Conservation (phyloP, 2,797 vertebrate species). For the Pseudochromis fuscus region DNA sequence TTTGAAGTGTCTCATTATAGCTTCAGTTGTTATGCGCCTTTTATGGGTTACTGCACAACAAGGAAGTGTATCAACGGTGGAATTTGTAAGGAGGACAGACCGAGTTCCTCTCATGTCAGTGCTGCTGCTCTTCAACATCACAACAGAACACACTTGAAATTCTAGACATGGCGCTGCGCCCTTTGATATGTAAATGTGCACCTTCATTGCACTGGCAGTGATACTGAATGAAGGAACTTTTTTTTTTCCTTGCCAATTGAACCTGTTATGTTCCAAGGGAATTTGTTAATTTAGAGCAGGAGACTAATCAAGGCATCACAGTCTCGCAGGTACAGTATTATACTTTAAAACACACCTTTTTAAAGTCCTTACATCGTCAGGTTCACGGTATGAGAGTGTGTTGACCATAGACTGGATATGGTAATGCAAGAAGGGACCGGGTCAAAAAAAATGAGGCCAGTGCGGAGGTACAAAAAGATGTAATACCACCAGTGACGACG, state of each 20-base stretch:
- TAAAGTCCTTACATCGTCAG: constrained; percentile 26
- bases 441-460: too few relatives aligned
- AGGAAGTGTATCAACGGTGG: constrained; percentile 71
- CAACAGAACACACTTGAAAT: constrained; percentile 86
- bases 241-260: constrained; percentile 60
- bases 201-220: constrained; percentile 84
- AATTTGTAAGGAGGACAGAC: constrained; percentile 77
- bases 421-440: too few relatives aligned
- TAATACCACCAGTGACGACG: too few relatives aligned
- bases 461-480: too few relatives aligned
- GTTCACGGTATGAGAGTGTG: too few relatives aligned
- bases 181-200: constrained; percentile 90
- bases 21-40: constrained; percentile 39
- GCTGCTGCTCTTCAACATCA: constrained; percentile 82
- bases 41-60: constrained; percentile 47
- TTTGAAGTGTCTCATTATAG: constrained; percentile 64
- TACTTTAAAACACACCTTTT: constrained; percentile 22
- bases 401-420: too few relatives aligned
- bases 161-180: constrained; percentile 74
- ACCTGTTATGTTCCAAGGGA: constrained; percentile 69
- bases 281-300: constrained; percentile 69
- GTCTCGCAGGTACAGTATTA: constrained; percentile 54
- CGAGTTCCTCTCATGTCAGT: constrained; percentile 80
- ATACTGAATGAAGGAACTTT: constrained; percentile 79
- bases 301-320: constrained; percentile 69